Conservation (phyloP, 2,113 vertebrate genomes). For the Platichthys stellatus region DNA sequence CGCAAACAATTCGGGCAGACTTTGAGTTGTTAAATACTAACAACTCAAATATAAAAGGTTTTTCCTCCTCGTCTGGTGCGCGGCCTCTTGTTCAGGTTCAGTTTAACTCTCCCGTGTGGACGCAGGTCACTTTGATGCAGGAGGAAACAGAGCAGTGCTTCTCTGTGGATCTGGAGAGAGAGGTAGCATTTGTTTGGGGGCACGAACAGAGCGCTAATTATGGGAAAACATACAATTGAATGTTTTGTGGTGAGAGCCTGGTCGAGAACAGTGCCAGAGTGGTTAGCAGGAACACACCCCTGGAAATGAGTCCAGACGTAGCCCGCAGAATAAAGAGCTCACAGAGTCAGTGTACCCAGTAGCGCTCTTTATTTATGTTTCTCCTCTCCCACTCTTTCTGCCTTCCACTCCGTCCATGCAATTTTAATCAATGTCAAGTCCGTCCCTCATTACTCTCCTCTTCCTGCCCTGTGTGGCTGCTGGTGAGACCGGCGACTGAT, state of each 20-base stretch:
- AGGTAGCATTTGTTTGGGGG: slow-evolving; percentile 7
- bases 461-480: slow-evolving; percentile 40
- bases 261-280: slow-evolving; percentile 28
- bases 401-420: slow-evolving; percentile 17
- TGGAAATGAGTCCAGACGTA: slow-evolving; percentile 38
- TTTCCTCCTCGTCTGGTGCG: not conserved
- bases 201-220: slow-evolving; percentile 25
- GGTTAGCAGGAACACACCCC: slow-evolving; percentile 38
- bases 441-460: slow-evolving; percentile 33
- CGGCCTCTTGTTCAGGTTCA: not conserved
- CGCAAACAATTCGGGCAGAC: not conserved
- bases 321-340: slow-evolving; percentile 22
- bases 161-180: not conserved
- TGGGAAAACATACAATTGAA: slow-evolving; percentile 39
- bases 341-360: slow-evolving; percentile 8
- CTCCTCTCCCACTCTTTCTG: not conserved
- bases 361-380: not conserved
- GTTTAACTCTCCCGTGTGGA: not conserved
- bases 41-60: slow-evolving; percentile 3
- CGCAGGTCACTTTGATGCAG: not conserved
- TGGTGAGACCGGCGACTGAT: slow-evolving; percentile 55
- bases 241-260: slow-evolving; percentile 50
- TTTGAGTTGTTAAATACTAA: not conserved
- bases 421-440: slow-evolving; percentile 42
- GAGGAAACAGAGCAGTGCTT: not conserved